Base-by-base conservation (phyloP, 2,888 invertebrate species). In the Saturnia japonica region DNA sequence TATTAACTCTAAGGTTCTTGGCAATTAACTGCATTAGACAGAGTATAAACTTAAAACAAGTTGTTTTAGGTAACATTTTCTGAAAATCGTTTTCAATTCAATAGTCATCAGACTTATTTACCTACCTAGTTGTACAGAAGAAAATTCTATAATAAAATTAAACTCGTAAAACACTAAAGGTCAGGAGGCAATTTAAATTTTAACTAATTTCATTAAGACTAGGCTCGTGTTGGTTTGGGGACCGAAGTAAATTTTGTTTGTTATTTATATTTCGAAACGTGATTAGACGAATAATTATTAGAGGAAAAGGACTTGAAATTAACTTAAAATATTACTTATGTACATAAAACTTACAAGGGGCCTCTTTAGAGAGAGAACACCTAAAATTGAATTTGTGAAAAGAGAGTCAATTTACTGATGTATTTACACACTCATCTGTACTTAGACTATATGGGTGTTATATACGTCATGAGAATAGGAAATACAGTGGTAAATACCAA, bases 251-350 rank as follows among this genome's bases (percentile, higher is more conserved):
- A 80, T 80, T 77, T 75, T 80, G 79, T 80, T 82, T 82, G 78
- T 80, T 81, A 81, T 85, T 86, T 87, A 83, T 81, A 80, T 82
- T 82, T 73, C 73, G 78, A 77, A 79, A 83, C 83, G 83, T 85
- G 83, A 83, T 85, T 82, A 83, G 80, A 83, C 81, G 85, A 86
- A 86, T 84, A 85, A 83, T 81, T 74, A 72, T 64, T 64, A 64
- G 77, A 80, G 81, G 82, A 83, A 86, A 88, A 84, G 86, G 83
- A 80, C 76, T 73, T 74, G 82, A 85, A 87, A 86, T 86, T 83
- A 83, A 84, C 82, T 84, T 51, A 70, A 7, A 12, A 16, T 34
- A 42, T 51, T 54, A 54, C 25, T 25, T 57, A 9, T 25, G 25
- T 14, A 12, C 3, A 12, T 57, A 57, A 2, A 22, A 57, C 25